Evolutionary conservation across 2,113 vertebrate species (phyloP).

Genomic region (Arothron firmamentum): DNA sequence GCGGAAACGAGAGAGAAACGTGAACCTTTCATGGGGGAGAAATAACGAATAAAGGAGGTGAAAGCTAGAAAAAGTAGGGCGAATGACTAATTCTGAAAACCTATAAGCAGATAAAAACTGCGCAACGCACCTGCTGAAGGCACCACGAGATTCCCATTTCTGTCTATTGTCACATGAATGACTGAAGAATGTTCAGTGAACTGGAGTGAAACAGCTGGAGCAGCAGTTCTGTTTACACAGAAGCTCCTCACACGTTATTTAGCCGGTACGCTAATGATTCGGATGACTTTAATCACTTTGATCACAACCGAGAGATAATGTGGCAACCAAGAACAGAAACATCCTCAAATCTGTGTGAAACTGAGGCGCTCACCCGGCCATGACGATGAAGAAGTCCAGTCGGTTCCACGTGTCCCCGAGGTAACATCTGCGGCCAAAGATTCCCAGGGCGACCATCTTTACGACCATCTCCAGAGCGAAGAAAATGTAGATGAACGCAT

Average conservation of each 20-base stretch:
- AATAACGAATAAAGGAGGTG: background rate
- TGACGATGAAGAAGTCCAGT: slow-evolving; percentile 97
- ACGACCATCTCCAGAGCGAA: slow-evolving; percentile 98
- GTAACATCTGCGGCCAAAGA: slow-evolving; percentile 93
- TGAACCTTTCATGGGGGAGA: background rate
- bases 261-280: no score
- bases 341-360: no score
- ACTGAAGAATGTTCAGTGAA: no score
- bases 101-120: no score
- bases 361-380: slow-evolving; percentile 85
- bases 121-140: no score
- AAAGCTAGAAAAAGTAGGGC: background rate
- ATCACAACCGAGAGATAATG: slow-evolving; percentile 1
- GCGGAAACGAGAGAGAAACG: slow-evolving; percentile 13
- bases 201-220: no score
- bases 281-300: slow-evolving; percentile 18
- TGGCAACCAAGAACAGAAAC: background rate
- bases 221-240: no score
- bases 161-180: no score
- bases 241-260: no score
- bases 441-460: slow-evolving; percentile 97
- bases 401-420: slow-evolving; percentile 98
- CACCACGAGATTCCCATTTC: no score
- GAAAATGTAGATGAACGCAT: slow-evolving; percentile 80
- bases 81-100: background rate